Evolutionary conservation across 2,888 invertebrate species (phyloP).

Genomic region (Asteroscopus sphinx): DNA sequence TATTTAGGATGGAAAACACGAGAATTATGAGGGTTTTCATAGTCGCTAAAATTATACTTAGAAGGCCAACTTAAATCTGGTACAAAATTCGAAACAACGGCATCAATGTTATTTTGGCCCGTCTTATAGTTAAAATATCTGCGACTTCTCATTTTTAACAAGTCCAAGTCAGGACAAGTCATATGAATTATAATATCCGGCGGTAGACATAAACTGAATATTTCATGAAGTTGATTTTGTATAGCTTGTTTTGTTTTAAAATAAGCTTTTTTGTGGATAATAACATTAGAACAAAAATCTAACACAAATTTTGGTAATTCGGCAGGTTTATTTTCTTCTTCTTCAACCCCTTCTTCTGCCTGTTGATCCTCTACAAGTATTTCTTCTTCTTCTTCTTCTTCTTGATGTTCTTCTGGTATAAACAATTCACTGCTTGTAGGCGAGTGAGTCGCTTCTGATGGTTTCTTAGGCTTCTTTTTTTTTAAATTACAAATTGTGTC

Average conservation of each 20-base stretch:
- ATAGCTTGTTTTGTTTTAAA: constrained; percentile 68
- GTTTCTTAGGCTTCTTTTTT: constrained; percentile 69
- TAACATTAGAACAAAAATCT: constrained; percentile 69
- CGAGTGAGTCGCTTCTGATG: constrained; percentile 47
- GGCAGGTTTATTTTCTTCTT: constrained; percentile 68
- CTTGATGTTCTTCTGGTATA: constrained; percentile 33
- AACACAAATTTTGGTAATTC: constrained; percentile 79
- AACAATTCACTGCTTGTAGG: constrained; percentile 61
- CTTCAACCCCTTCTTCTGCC: constrained; percentile 61
- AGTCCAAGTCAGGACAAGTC: constrained; percentile 87
- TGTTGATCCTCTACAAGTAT: constrained; percentile 63
- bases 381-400: constrained; percentile 61
- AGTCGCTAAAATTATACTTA: constrained; percentile 71
- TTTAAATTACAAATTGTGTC: constrained; percentile 73
- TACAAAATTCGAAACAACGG: constrained; percentile 60
- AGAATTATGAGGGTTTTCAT: constrained; percentile 63
- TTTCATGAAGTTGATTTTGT: constrained; percentile 72
- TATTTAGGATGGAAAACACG: constrained; percentile 79
- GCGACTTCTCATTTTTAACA: constrained; percentile 77
- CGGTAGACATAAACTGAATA: constrained; percentile 73
- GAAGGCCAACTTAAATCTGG: constrained; percentile 75
- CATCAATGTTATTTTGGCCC: constrained; percentile 57
- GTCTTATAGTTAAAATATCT: constrained; percentile 75
- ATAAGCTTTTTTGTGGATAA: constrained; percentile 62
- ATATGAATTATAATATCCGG: constrained; percentile 90